Base-by-base conservation (phyloP, 2,888 invertebrate genomes). In the Drosophila mercatorum region DNA sequence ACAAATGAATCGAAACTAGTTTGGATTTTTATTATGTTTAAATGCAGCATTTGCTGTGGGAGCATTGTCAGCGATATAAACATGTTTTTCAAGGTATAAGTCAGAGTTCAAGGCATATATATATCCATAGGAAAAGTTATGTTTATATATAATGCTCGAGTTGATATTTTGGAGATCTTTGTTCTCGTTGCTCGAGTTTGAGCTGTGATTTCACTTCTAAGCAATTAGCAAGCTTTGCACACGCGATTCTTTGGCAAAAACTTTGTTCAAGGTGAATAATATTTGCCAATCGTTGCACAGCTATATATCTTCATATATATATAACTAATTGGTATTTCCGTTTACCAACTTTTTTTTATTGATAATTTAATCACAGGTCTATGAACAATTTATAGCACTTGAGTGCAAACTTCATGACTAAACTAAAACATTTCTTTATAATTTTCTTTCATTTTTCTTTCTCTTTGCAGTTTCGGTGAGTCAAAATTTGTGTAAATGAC, bases 381-480 rank as follows among this genome's bases (percentile, higher is more conserved):
- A 52, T 62, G 56, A 64, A 58, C 63, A 64, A 64, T 72, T 68
- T 68, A 65, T 68, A 14, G 41, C 60, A 31, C 52, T 58, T 53
- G 11, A 55, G 26, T 10, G 55, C 51, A 56, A n/a, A 43, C 40
- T 49, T 49, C 56, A 77, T 75, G 71, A 71, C 58, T 75, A 34
- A 59, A 67, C 38, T 17, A 43, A 36, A 46, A 56, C 12, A 34
- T 12, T 44, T 44, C 22, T 46, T 10, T 34, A 34, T 34, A 34
- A 34, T 34, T 34, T 22, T 58, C 5, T 69, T 69, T 64, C 40
- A 12, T 49, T 3, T 64, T 12, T 65, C 49, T 72, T 66, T 87
- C 11, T 66, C 49, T 71, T 88, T 88, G 69, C 83, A 82, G 88
- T 82, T 83, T 85, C 85, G 85, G 86, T 83, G 77, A 83, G 86